phyloP scores from a whole-genome alignment of 23 tunicate species.

The Botrylloides violaceus region DNA sequence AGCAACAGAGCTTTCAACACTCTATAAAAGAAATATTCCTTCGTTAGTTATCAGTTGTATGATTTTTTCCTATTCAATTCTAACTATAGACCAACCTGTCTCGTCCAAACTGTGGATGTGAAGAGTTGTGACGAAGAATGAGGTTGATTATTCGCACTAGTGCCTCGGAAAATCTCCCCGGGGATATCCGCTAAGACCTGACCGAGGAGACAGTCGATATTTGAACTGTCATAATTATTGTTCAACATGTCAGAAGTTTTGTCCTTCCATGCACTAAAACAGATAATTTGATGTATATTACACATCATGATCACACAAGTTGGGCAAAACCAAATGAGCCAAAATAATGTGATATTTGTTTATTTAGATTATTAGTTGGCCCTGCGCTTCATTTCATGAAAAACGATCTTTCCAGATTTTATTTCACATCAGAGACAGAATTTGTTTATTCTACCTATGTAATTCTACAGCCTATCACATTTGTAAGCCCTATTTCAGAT shows the following conservation, averaged over 20 bases:
- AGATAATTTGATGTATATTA: too few relatives aligned
- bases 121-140: conserved; percentile 16
- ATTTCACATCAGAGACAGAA: too few relatives aligned
- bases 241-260: background rate
- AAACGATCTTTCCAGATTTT: too few relatives aligned
- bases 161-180: conserved; percentile 10
- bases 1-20: conserved; percentile 36
- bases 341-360: too few relatives aligned
- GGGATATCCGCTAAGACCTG: conserved; percentile 38
- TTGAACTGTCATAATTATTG: conserved; percentile 10
- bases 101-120: conserved; percentile 46
- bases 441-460: too few relatives aligned
- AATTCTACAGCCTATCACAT: too few relatives aligned
- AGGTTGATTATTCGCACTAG: background rate
- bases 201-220: conserved; percentile 47
- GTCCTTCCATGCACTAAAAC: conserved; percentile 59
- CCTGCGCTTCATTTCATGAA: too few relatives aligned
- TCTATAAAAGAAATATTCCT: conserved; percentile 18
- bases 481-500: too few relatives aligned
- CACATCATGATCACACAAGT: too few relatives aligned
- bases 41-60: too few relatives aligned
- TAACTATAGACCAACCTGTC: conserved; percentile 26
- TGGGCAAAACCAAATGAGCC: too few relatives aligned
- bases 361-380: too few relatives aligned
- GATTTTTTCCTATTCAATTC: background rate